Evolutionary conservation across 1,140 invertebrate species (phyloP), one percentile per base, ranked within the genome.

Genomic region (Holcopasites calliopsidis): DNA sequence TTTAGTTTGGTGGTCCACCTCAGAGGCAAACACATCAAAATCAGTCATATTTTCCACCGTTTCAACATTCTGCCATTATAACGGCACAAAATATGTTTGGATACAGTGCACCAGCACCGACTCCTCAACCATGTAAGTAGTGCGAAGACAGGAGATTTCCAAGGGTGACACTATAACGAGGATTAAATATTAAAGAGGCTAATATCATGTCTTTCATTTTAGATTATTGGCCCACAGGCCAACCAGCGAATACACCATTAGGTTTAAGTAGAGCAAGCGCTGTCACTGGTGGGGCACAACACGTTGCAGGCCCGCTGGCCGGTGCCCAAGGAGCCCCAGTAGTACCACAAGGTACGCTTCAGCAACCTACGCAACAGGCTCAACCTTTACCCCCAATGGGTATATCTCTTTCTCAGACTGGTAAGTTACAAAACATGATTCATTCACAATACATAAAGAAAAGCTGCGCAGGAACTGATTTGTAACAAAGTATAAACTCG

Each of bases 331-430:
- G 87, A 80, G 87, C 85, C 74, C 70, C 87, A 50, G 86, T 90
- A 40, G 84, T 90, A 71, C 87, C 87, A 6, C 90, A 90, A 73
- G 85, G 87, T 76, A 77, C 88, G 31, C 74, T 92, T 50, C 90
- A 89, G 64, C 90, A 89, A 76, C 76, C 86, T 38, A 66, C 87
- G 0, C 90, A 87, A 71, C 89, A 85, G 68, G 78, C 87, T 33
- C 90, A 88, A 49, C 62, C 86, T 1, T 79, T 91, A 69, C 88
- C 85, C 55, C 42, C 85, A 50, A 87, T 91, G 83, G 77, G 82
- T 16, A 86, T 90, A 70, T 50, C 87, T 31, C 66, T 91, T 8
- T 66, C 86, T 33, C 87, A 84, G 64, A 61, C 86, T 76, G 87
- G 90, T 89, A 73, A 73, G 79, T 84, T 50, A 0, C 72, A 33